Percentiles rank a stretch among this genome's conserved stretches.
phyloP scores from a whole-genome alignment of 1,140 invertebrate genomes.

The Lerema accius region DNA sequence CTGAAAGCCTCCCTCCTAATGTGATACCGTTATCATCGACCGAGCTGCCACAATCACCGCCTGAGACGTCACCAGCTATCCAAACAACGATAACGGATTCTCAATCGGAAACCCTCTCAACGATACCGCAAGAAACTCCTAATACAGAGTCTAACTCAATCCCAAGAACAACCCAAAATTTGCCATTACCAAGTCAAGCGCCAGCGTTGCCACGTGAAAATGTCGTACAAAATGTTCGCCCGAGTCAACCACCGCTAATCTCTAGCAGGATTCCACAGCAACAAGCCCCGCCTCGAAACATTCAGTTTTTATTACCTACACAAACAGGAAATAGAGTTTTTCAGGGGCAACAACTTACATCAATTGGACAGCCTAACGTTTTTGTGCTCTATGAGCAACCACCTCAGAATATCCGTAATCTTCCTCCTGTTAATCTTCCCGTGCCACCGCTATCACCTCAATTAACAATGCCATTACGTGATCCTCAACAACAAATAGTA shows the following conservation, averaged over 20 bases:
- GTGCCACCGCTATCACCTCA: not conserved
- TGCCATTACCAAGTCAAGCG: slow-evolving; percentile 19
- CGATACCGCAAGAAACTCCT: slow-evolving; percentile 6
- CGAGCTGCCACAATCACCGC: not conserved
- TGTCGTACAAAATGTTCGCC: slow-evolving; percentile 2
- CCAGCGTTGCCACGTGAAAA: slow-evolving; percentile 3
- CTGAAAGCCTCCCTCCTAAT: slow-evolving; percentile 6
- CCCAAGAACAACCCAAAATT: slow-evolving; percentile 5
- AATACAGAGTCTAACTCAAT: slow-evolving; percentile 8
- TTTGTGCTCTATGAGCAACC: slow-evolving; percentile 48
- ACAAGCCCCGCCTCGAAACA: slow-evolving; percentile 32
- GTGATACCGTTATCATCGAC: slow-evolving; percentile 23
- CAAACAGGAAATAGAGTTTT: slow-evolving; percentile 24
- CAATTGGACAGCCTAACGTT: slow-evolving; percentile 34
- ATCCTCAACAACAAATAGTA: not conserved
- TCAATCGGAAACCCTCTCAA: slow-evolving; percentile 18
- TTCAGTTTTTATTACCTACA: slow-evolving; percentile 26
- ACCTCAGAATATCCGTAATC: slow-evolving; percentile 36
- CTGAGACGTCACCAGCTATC: slow-evolving; percentile 4
- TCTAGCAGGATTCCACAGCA: not conserved
- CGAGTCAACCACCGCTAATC: not conserved
- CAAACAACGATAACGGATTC: not conserved
- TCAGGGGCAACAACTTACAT: slow-evolving; percentile 11
- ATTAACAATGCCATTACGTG: not conserved
- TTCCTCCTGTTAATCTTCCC: not conserved